Percentiles rank a stretch among this genome's conserved stretches.
phyloP scores from a whole-genome alignment of 2,888 invertebrate species.

The Cantharis rustica region DNA sequence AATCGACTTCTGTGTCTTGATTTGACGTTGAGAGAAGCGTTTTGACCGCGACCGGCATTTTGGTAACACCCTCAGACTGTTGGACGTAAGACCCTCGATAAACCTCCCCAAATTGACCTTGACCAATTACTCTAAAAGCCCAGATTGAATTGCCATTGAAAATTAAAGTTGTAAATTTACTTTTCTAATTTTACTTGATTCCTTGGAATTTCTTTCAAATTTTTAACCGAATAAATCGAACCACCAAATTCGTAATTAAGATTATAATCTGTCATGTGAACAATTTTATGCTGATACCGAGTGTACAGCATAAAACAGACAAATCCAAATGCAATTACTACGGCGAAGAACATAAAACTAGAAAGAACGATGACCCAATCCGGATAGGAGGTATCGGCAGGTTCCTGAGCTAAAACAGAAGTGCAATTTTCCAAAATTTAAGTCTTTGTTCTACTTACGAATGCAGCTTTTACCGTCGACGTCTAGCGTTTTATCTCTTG shows the following conservation, averaged over 20 bases:
- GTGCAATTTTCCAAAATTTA: background rate
- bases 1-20: constrained; percentile 92
- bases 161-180: constrained; percentile 56
- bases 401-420: constrained; percentile 45
- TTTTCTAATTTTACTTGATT: constrained; percentile 86
- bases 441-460: constrained; percentile 47
- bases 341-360: constrained; percentile 50
- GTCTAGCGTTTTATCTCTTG: constrained; percentile 69
- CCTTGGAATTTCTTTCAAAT: constrained; percentile 83
- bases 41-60: constrained; percentile 95
- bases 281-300: constrained; percentile 77
- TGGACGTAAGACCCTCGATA: constrained; percentile 90
- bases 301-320: constrained; percentile 69
- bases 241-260: constrained; percentile 95
- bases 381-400: constrained; percentile 41
- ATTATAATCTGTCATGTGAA: constrained; percentile 87
- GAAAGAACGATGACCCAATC: constrained; percentile 52
- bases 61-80: constrained; percentile 76
- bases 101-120: constrained; percentile 98
- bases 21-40: constrained; percentile 91
- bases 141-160: background rate
- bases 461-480: constrained; percentile 64
- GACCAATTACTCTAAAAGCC: constrained; percentile 80
- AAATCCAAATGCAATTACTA: constrained; percentile 51
- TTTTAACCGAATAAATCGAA: constrained; percentile 75